These are phyloP conservation scores for Hirtodrosophila histrioides DNA, from an alignment of 2,888 invertebrate genomes.

Conservation along the genomic window DNA sequence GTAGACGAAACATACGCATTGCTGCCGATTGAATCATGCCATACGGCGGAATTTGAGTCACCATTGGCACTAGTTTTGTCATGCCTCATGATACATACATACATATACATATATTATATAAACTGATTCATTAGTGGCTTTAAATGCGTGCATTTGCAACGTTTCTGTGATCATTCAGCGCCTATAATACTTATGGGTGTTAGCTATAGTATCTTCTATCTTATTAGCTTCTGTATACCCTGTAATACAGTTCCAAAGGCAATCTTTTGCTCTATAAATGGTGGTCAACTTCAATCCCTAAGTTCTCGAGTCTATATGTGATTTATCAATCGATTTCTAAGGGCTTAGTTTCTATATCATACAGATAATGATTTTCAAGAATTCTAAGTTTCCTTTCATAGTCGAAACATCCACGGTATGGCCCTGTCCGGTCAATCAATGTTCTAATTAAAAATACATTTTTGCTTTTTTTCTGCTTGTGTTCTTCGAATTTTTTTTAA, in stretches of 20 bases:
- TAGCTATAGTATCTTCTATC: too few species aligned
- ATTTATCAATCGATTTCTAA: too few species aligned
- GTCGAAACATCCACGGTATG: constrained; percentile 6
- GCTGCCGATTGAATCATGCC: constrained; percentile 55
- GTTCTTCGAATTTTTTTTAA: constrained; percentile 70
- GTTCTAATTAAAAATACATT: not conserved
- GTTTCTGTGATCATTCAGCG: not conserved
- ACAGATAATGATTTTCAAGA: too few species aligned
- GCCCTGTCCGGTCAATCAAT: not conserved
- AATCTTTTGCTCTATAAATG: not conserved
- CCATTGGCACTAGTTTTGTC: constrained; percentile 55
- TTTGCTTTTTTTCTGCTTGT: constrained; percentile 21
- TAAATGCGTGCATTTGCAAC: constrained; percentile 28
- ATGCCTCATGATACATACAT: constrained; percentile 28
- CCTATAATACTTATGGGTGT: too few species aligned
- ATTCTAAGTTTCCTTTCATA: too few species aligned
- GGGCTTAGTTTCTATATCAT: too few species aligned
- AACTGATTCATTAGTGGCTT: constrained; percentile 44
- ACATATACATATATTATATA: constrained; percentile 7
- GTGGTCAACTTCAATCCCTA: too few species aligned
- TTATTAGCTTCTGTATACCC: constrained; percentile 12
- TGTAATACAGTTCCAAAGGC: not conserved
- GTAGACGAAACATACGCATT: constrained; percentile 31
- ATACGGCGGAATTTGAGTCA: constrained; percentile 51
- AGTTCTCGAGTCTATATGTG: too few species aligned